phyloP scores from a whole-genome alignment of 2,797 vertebrate species.

The Sebastes miniatus region DNA sequence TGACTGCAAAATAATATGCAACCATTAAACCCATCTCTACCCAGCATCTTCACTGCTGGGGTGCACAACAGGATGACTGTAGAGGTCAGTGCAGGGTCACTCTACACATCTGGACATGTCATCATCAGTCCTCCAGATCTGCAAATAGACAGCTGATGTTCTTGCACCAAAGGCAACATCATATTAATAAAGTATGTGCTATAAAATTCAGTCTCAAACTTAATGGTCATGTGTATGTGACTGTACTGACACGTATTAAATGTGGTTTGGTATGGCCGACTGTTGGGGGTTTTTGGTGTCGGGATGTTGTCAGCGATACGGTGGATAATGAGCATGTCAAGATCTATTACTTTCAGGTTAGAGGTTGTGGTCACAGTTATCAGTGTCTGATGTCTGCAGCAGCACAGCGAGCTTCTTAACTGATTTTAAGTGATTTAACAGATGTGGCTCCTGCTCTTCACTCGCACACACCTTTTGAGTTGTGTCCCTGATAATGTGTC shows the following conservation, averaged over 20 bases:
- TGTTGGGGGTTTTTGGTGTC: not conserved
- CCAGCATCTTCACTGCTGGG: slow-evolving; percentile 27
- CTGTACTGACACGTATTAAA: not conserved
- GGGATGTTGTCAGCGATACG: slow-evolving; percentile 30
- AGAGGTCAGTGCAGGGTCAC: slow-evolving; percentile 70
- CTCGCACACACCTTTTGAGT: not conserved
- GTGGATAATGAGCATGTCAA: slow-evolving; percentile 63
- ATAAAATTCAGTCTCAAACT: slow-evolving; percentile 16
- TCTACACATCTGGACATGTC: slow-evolving; percentile 80
- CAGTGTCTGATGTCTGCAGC: slow-evolving; percentile 59
- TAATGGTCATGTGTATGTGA: not conserved
- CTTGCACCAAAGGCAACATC: not conserved
- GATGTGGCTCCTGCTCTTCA: slow-evolving; percentile 55
- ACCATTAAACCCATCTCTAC: slow-evolving; percentile 31
- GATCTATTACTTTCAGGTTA: slow-evolving; percentile 66
- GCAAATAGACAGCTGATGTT: slow-evolving; percentile 58
- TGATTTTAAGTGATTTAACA: slow-evolving; percentile 79
- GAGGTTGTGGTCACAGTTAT: slow-evolving; percentile 67
- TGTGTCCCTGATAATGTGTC: not conserved
- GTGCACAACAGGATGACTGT: slow-evolving; percentile 52
- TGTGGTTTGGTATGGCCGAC: not conserved
- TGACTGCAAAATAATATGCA: slow-evolving; percentile 28
- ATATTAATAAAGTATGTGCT: not conserved
- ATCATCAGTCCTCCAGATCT: slow-evolving; percentile 73
- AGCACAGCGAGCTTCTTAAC: slow-evolving; percentile 68